Conservation (phyloP, 2,888 invertebrate species). For the Eristalis pertinax region DNA sequence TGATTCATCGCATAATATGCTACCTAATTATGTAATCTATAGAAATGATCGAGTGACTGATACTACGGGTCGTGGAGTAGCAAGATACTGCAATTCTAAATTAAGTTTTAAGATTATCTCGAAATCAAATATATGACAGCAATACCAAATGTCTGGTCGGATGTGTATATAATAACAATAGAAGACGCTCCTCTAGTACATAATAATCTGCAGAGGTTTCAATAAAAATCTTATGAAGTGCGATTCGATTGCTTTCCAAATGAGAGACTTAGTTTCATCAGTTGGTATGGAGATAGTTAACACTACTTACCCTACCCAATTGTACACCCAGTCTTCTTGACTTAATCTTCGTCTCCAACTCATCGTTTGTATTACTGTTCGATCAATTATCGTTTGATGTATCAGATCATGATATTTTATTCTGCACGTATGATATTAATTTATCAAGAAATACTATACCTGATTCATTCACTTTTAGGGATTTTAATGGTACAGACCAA, state of each 20-base stretch:
- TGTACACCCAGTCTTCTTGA: not conserved
- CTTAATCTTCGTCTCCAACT: not conserved
- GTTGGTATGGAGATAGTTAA: constrained; percentile 7
- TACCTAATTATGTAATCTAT: too few species aligned
- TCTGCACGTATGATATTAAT: constrained; percentile 6
- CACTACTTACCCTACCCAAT: not conserved
- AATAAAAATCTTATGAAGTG: not conserved
- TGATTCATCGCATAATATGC: too few species aligned
- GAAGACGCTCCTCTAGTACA: not conserved
- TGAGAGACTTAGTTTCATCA: constrained; percentile 6
- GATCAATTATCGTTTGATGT: too few species aligned
- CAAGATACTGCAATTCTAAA: too few species aligned
- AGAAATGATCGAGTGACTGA: too few species aligned
- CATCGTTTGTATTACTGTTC: not conserved
- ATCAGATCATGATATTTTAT: constrained; percentile 5
- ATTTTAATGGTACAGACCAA: not conserved
- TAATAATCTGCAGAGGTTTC: not conserved
- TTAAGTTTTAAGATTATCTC: too few species aligned
- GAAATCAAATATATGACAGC: too few species aligned
- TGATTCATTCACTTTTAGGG: constrained; percentile 3
- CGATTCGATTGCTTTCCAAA: not conserved
- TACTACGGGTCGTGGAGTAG: too few species aligned
- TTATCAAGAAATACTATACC: not conserved
- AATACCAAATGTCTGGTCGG: too few species aligned
- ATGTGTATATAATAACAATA: too few species aligned